phyloP scores from a whole-genome alignment of 1,140 invertebrate species.

The Heliconius hewitsoni region DNA sequence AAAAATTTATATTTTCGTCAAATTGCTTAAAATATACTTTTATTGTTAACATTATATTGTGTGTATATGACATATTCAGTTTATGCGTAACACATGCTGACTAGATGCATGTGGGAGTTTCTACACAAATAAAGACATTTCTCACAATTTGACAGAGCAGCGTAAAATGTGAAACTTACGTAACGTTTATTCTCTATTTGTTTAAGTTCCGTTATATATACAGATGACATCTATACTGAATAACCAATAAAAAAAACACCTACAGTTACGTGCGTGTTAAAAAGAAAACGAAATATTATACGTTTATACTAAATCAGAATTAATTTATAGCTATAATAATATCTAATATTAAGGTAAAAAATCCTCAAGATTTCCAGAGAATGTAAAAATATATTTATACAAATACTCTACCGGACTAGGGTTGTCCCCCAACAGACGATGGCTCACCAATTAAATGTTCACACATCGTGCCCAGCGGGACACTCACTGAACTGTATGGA shows the following conservation, averaged over 20 bases:
- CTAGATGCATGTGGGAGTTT: conserved; percentile 55
- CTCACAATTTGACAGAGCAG: conserved; percentile 60
- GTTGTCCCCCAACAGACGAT: conserved; percentile 59
- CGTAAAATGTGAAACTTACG: conserved; percentile 46
- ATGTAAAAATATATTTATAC: background rate
- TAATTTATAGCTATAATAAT: too few relatives aligned
- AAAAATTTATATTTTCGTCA: background rate
- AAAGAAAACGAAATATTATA: background rate
- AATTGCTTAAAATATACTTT: background rate
- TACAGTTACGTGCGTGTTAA: background rate
- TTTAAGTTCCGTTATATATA: conserved; percentile 48
- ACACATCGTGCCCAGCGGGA: conserved; percentile 71
- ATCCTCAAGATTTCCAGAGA: background rate
- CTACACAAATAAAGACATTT: conserved; percentile 67
- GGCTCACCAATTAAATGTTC: conserved; percentile 75
- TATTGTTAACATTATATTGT: background rate
- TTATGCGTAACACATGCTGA: conserved; percentile 43
- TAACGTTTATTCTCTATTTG: conserved; percentile 46
- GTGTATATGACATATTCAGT: background rate
- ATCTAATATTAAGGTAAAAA: too few relatives aligned
- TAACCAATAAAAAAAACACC: background rate
- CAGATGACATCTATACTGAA: conserved; percentile 7
- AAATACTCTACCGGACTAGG: conserved; percentile 49
- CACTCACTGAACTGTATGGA: conserved; percentile 35
- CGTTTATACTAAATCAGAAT: too few relatives aligned